Percentiles rank a stretch among this genome's conserved stretches.
Evolutionary conservation across 2,888 invertebrate species (phyloP).

Genomic region (Drosophila imparisetae): DNA sequence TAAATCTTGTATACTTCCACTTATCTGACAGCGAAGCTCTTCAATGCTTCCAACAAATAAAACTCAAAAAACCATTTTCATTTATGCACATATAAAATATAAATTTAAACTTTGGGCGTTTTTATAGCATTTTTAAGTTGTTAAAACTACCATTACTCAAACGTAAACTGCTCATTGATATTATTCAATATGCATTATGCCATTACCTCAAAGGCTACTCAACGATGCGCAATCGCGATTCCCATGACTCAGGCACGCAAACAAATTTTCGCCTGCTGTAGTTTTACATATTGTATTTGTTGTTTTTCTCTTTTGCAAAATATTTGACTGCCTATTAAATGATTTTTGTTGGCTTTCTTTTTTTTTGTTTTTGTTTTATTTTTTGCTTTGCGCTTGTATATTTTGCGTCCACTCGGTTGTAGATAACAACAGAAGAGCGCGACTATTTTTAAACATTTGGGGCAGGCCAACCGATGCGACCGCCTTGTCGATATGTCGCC

Average conservation of each 20-base stretch:
- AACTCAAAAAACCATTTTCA: not conserved
- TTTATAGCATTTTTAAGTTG: constrained; percentile 53
- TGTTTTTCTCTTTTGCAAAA: constrained; percentile 12
- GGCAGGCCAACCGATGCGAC: constrained; percentile 62
- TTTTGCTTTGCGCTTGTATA: constrained; percentile 35
- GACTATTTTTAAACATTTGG: constrained; percentile 76
- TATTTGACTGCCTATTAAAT: constrained; percentile 26
- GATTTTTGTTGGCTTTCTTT: constrained; percentile 6
- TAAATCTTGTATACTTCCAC: not conserved
- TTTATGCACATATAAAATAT: constrained; percentile 5
- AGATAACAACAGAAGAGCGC: constrained; percentile 67
- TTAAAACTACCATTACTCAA: constrained; percentile 59
- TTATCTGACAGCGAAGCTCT: not conserved
- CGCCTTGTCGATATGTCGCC: constrained; percentile 66
- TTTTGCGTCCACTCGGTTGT: constrained; percentile 44
- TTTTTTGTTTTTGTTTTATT: constrained; percentile 4
- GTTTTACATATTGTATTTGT: constrained; percentile 3
- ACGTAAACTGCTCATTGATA: constrained; percentile 52
- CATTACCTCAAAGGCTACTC: constrained; percentile 42
- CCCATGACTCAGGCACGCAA: constrained; percentile 60
- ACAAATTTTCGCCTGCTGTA: constrained; percentile 3
- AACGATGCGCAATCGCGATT: constrained; percentile 36
- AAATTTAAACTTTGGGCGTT: not conserved
- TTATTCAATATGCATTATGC: constrained; percentile 52
- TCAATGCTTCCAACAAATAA: not conserved